These are phyloP conservation scores for Megalopta genalis DNA, from an alignment of 1,140 invertebrate genomes.

Conservation along the genomic window DNA sequence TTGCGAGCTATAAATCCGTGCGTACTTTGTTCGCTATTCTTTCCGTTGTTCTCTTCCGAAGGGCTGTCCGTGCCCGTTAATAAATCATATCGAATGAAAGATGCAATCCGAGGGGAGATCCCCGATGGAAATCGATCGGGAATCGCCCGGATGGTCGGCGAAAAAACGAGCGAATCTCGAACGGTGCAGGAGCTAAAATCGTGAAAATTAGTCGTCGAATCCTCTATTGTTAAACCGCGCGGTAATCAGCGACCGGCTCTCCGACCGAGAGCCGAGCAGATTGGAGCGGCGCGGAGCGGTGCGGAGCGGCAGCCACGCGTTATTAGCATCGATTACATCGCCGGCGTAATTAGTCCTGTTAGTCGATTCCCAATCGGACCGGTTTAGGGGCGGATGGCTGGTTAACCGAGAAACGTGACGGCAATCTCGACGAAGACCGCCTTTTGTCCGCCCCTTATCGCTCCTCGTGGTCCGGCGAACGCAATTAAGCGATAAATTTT, in stretches of 20 bases:
- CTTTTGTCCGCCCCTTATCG: slow-evolving; percentile 57
- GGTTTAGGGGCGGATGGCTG: neutral
- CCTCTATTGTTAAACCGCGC: too few relatives aligned
- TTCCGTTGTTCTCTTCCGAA: too few relatives aligned
- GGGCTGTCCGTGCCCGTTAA: too few relatives aligned
- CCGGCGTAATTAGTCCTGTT: slow-evolving; percentile 37
- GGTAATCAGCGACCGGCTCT: neutral
- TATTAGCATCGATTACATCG: slow-evolving; percentile 43
- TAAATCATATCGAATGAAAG: too few relatives aligned
- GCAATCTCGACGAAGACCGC: slow-evolving; percentile 51
- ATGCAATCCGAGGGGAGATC: too few relatives aligned
- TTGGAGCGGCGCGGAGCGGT: neutral
- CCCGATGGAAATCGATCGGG: too few relatives aligned
- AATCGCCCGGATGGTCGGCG: too few relatives aligned
- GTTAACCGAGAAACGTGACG: slow-evolving; percentile 53
- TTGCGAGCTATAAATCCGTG: too few relatives aligned
- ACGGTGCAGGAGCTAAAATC: too few relatives aligned
- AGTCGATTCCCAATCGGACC: slow-evolving; percentile 33
- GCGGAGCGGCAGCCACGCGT: slow-evolving; percentile 9
- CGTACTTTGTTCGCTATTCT: too few relatives aligned
- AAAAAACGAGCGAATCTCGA: too few relatives aligned
- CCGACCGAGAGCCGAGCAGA: neutral
- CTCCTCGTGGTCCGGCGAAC: slow-evolving; percentile 47
- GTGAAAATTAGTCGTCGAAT: too few relatives aligned
- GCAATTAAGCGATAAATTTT: slow-evolving; percentile 64